Percentiles rank a stretch among this genome's conserved stretches.
These are phyloP conservation scores for Ictalurus punctatus DNA, from an alignment of 2,113 vertebrate species.

Conservation along the genomic window DNA sequence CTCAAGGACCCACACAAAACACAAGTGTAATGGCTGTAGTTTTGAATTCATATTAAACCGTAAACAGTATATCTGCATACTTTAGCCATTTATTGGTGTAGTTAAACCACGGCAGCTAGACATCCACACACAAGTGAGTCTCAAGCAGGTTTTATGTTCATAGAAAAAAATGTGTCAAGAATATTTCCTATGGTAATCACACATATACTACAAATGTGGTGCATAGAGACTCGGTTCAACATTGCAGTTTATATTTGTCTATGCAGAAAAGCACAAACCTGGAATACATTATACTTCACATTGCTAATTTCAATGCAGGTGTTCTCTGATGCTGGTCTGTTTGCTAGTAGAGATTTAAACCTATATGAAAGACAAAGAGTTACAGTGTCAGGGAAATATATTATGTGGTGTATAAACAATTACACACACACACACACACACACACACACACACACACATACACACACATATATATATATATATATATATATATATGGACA, in stretches of 20 bases:
- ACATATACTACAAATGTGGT: neutral
- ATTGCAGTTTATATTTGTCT: neutral
- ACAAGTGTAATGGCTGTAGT: neutral
- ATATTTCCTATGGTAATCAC: neutral
- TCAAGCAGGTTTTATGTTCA: neutral
- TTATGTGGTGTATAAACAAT: neutral
- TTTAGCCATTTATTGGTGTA: neutral
- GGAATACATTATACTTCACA: slow-evolving; percentile 96
- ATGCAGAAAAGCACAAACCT: slow-evolving; percentile 72
- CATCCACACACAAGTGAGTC: neutral
- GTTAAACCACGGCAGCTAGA: neutral
- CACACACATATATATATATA: too few species aligned
- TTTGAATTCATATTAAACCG: neutral
- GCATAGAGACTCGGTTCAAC: neutral
- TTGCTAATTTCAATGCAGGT: slow-evolving; percentile 98
- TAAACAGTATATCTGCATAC: neutral
- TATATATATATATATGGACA: too few species aligned
- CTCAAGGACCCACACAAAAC: neutral
- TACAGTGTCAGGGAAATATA: neutral
- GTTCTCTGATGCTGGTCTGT: slow-evolving; percentile 88
- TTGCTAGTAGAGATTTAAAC: slow-evolving; percentile 93
- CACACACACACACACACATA: too few species aligned
- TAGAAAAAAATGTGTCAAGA: neutral
- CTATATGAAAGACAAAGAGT: slow-evolving; percentile 60
- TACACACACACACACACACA: too few species aligned